Evolutionary conservation across 2,888 invertebrate genomes (phyloP).

Genomic region (Nemotelus nigrinus): DNA sequence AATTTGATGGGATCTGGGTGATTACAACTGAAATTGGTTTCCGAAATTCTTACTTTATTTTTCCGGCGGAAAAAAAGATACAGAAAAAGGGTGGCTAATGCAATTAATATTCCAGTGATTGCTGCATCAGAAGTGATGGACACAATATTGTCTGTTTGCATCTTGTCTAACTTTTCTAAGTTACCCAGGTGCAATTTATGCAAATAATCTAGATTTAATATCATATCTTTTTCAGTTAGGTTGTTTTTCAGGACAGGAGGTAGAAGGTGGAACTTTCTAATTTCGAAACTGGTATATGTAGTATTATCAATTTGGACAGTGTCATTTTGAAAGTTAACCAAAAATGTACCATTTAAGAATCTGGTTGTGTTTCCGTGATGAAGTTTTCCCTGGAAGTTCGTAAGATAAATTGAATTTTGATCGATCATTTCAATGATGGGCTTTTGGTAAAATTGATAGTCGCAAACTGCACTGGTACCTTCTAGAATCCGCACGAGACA

Average conservation of each 20-base stretch:
- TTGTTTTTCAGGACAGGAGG: constrained; percentile 25
- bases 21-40: too few species aligned
- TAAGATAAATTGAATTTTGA: constrained; percentile 32
- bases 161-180: not conserved
- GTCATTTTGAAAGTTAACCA: constrained; percentile 31
- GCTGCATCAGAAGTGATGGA: not conserved
- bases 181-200: constrained; percentile 19
- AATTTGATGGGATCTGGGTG: too few species aligned
- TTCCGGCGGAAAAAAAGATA: too few species aligned
- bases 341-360: constrained; percentile 24
- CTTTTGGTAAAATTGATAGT: constrained; percentile 9
- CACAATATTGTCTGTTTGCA: not conserved
- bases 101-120: not conserved
- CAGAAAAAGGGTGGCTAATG: too few species aligned
- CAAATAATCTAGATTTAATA: constrained; percentile 14
- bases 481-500: constrained; percentile 10
- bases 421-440: constrained; percentile 4
- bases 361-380: not conserved
- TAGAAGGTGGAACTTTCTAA: constrained; percentile 26
- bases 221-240: constrained; percentile 11
- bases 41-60: too few species aligned
- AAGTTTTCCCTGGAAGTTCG: constrained; percentile 38
- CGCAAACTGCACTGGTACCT: constrained; percentile 12
- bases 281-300: constrained; percentile 7
- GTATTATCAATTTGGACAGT: constrained; percentile 21